Conservation (phyloP, 37 sponge, comb jelly and placozoan genomes). For the Bolinopsis microptera region DNA sequence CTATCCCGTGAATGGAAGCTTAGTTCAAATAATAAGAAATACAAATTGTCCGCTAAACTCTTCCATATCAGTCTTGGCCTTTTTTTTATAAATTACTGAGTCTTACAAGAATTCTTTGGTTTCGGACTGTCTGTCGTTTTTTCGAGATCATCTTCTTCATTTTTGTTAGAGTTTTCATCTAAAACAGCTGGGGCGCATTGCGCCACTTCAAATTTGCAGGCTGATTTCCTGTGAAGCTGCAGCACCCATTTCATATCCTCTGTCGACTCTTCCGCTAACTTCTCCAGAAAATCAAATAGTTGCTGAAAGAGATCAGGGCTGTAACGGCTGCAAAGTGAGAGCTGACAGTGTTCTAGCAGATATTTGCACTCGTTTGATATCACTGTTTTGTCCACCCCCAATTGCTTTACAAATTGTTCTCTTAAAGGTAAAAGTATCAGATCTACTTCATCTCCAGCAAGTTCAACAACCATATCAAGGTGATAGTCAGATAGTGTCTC, state of each 20-base stretch:
- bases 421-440: background rate
- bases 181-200: too few relatives aligned
- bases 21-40: too few relatives aligned
- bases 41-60: too few relatives aligned
- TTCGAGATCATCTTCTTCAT: too few relatives aligned
- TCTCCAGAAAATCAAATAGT: background rate
- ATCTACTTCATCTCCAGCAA: background rate
- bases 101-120: too few relatives aligned
- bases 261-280: background rate
- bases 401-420: background rate
- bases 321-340: background rate
- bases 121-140: too few relatives aligned
- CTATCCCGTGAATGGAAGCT: too few relatives aligned
- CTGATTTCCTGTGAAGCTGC: background rate
- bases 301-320: background rate
- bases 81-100: too few relatives aligned
- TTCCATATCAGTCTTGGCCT: too few relatives aligned
- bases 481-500: background rate
- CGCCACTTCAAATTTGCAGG: background rate
- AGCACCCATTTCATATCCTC: background rate
- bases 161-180: too few relatives aligned
- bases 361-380: background rate
- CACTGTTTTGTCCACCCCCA: background rate
- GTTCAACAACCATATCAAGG: background rate
- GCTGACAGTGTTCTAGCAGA: background rate